These are phyloP conservation scores for Drosophila macrospina DNA, from an alignment of 2,888 invertebrate species.

Conservation along the genomic window DNA sequence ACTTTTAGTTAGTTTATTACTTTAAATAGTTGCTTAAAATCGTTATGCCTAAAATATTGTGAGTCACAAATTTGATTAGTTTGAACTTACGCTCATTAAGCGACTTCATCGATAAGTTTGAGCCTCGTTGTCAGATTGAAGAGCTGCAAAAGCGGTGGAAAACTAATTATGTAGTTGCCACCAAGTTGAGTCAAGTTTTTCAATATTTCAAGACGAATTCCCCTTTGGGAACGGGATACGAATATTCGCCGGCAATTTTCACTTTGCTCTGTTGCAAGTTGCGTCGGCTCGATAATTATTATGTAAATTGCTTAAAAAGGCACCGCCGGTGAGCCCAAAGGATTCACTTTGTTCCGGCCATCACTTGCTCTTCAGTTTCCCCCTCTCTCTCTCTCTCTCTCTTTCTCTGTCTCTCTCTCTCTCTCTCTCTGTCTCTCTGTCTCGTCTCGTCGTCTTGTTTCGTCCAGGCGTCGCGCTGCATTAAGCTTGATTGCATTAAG, in stretches of 20 bases:
- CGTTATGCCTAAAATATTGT: too few species aligned
- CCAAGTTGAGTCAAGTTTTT: conserved; percentile 54
- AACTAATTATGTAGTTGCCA: conserved; percentile 59
- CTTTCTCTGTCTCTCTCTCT: background rate
- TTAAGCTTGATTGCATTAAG: conserved; percentile 80
- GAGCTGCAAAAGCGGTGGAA: conserved; percentile 25
- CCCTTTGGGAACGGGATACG: conserved; percentile 1
- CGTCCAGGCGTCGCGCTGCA: conserved; percentile 72
- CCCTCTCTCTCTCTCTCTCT: background rate
- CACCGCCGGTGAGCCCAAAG: conserved; percentile 77
- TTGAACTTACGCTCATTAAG: conserved; percentile 1
- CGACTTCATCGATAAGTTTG: conserved; percentile 19
- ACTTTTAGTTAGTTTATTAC: too few species aligned
- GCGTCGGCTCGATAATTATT: conserved; percentile 76
- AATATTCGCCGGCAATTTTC: conserved; percentile 30
- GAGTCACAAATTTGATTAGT: background rate
- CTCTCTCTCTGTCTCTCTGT: conserved; percentile 2
- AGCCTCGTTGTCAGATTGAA: conserved; percentile 22
- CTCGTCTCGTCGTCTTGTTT: conserved; percentile 35
- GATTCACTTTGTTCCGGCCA: conserved; percentile 68
- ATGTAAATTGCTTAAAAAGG: conserved; percentile 81
- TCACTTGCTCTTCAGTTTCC: too few species aligned
- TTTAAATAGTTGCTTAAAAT: too few species aligned
- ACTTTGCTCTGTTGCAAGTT: conserved; percentile 18
- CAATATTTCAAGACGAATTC: conserved; percentile 52